A percentile compares a stretch with the other conserved stretches of the same genome.
Evolutionary conservation across 2,797 vertebrate species (phyloP).

Genomic region (Gymnodraco acuticeps): DNA sequence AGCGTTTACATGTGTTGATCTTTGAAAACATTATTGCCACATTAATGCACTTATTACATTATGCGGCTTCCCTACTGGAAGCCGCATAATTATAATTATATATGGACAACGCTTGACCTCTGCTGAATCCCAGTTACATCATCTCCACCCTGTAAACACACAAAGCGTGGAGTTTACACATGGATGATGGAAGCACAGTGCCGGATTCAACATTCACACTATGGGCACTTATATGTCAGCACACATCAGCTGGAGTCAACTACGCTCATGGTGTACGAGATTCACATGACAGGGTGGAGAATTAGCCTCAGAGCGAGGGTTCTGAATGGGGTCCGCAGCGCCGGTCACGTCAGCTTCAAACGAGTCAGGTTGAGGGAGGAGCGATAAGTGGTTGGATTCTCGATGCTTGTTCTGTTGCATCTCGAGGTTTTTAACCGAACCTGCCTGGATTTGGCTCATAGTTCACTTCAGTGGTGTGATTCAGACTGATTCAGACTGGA

Average conservation of each 20-base stretch:
- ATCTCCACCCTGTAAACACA: slow-evolving; percentile 42
- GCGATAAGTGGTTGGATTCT: slow-evolving; percentile 40
- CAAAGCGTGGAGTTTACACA: slow-evolving; percentile 54
- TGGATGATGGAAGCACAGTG: slow-evolving; percentile 54
- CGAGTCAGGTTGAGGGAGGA: slow-evolving; percentile 39
- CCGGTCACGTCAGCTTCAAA: slow-evolving; percentile 50
- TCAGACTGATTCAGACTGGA: slow-evolving; percentile 62
- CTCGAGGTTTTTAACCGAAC: slow-evolving; percentile 34
- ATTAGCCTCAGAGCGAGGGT: slow-evolving; percentile 56
- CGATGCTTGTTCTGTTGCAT: slow-evolving; percentile 47
- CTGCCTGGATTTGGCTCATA: slow-evolving; percentile 42
- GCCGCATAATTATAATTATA: slow-evolving; percentile 5
- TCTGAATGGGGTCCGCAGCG: slow-evolving; percentile 46
- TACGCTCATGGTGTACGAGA: slow-evolving; percentile 49
- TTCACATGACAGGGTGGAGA: slow-evolving; percentile 63
- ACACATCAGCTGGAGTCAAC: slow-evolving; percentile 67
- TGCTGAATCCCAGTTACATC: slow-evolving; percentile 51
- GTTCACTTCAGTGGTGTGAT: slow-evolving; percentile 45
- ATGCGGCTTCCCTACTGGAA: slow-evolving; percentile 10
- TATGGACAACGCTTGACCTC: slow-evolving; percentile 53
- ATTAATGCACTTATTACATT: slow-evolving; percentile 41
- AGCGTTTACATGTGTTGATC: slow-evolving; percentile 31
- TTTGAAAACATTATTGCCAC: slow-evolving; percentile 21
- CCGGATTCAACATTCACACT: slow-evolving; percentile 65
- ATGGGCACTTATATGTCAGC: slow-evolving; percentile 66